Base-by-base conservation (phyloP, 2,888 invertebrate species). In the Morinoia aosen region DNA sequence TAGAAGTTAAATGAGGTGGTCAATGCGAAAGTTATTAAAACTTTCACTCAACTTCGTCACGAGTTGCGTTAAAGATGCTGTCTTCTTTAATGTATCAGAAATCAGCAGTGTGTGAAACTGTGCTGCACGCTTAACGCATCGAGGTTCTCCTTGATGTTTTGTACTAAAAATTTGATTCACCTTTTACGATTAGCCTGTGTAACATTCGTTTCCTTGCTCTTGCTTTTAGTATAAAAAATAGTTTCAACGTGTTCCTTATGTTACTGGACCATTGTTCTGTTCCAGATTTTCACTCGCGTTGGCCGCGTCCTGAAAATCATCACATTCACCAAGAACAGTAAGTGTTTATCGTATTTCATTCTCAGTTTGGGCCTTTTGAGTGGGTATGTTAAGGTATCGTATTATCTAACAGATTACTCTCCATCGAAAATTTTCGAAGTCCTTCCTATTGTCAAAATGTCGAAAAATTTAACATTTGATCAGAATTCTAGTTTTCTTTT, bases 241-340 rank as follows among this genome's bases (percentile, higher is more conserved):
- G 33, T 76, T 33, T 76, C 76, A 76, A 16, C 19, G 0, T 61
- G 61, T 8, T 16, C 48, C 61, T 12, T 19, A 8, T 61, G 61
- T 5, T 19, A 61, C 61, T 16, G 25, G 16, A 90, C 39, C 48
- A 40, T 11, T 97, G 97, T 97, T 97, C 97, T 97, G 96, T 98
- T 98, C 97, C 98, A 99, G 98, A 99, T 99, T 97, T 99, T 99
- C 98, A 99, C 99, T 97, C 98, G 99, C 97, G 99, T 99, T 97
- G 99, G 99, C 97, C 99, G 99, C 98, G 99, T 99, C 97, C 98
- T 99, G 97, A 99, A 99, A 98, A 99, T 99, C 97, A 99, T 99
- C 97, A 99, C 99, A 97, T 99, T 99, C 98, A 99, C 99, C 97
- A 99, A 99, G 98, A 99, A 99, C 97, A 99, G 99, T 99, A 98